phyloP scores from a whole-genome alignment of 1,140 invertebrate species.

The Dendrolimus punctatus region DNA sequence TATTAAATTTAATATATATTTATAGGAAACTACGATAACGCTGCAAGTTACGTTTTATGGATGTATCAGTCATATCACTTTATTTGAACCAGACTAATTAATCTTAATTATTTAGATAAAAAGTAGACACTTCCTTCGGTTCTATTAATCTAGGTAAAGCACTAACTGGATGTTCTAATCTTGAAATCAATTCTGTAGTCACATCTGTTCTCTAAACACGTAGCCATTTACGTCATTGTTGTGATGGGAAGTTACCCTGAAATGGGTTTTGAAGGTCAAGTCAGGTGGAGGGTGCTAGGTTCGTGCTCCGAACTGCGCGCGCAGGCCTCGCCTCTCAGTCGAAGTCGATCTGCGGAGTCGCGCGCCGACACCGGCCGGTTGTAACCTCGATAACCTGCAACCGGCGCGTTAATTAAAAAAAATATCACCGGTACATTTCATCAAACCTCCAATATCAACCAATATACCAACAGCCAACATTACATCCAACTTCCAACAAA shows the following conservation, averaged over 20 bases:
- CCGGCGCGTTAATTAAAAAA: conserved; percentile 19
- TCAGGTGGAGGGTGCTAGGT: conserved; percentile 31
- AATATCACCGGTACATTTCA: conserved; percentile 3
- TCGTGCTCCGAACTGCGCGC: conserved; percentile 37
- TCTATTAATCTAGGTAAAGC: no score
- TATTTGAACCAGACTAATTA: no score
- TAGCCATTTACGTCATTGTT: conserved; percentile 1
- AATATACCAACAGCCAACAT: conserved; percentile 3
- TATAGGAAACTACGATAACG: no score
- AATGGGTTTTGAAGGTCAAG: conserved; percentile 32
- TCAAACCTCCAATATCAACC: not conserved
- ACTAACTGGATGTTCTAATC: no score
- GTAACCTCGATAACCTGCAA: conserved; percentile 5
- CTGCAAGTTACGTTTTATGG: no score
- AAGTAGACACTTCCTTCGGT: no score
- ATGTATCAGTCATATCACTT: no score
- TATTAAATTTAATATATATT: no score
- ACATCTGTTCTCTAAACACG: not conserved
- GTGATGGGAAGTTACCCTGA: conserved; percentile 21
- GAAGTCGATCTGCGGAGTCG: conserved; percentile 57
- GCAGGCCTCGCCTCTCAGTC: conserved; percentile 24
- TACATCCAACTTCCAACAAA: no score
- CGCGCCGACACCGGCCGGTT: conserved; percentile 29
- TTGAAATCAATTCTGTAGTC: not conserved
- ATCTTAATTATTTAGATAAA: no score